Evolutionary conservation across 2,797 vertebrate genomes (phyloP).

Genomic region (Leptatherina wallacei): DNA sequence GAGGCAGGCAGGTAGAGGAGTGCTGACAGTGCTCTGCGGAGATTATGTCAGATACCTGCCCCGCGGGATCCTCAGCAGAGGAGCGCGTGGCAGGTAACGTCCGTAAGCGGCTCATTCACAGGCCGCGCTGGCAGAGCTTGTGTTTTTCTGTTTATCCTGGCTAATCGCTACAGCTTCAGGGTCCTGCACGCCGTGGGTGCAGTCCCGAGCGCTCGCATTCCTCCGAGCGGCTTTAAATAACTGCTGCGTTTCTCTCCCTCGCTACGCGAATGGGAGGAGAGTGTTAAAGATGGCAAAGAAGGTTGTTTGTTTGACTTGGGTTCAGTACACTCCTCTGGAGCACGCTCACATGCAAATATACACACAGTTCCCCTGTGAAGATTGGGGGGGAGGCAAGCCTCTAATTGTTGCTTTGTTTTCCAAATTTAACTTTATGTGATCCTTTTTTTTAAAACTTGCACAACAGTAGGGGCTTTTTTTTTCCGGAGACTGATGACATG

Average conservation of each 20-base stretch:
- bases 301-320: conserved; percentile 76
- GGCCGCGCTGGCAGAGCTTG: conserved; percentile 51
- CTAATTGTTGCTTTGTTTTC: conserved; percentile 76
- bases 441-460: conserved; percentile 10
- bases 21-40: conserved; percentile 66
- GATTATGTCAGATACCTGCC: conserved; percentile 72
- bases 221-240: conserved; percentile 81
- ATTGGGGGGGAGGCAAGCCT: conserved; percentile 30
- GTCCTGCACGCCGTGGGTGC: conserved; percentile 58
- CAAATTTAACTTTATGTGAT: conserved; percentile 41
- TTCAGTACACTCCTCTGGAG: conserved; percentile 49
- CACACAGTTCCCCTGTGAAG: conserved; percentile 55
- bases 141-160: conserved; percentile 77
- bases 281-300: conserved; percentile 79
- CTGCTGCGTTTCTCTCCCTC: conserved; percentile 60
- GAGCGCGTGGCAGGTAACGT: conserved; percentile 42
- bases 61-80: conserved; percentile 31
- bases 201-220: conserved; percentile 71
- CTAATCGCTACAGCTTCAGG: conserved; percentile 73
- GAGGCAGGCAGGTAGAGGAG: conserved; percentile 56
- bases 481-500: conserved; percentile 27
- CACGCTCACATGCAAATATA: conserved; percentile 42
- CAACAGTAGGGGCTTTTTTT: conserved; percentile 4
- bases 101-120: conserved; percentile 24
- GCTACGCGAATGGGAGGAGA: conserved; percentile 75